Conservation (phyloP, 2,888 invertebrate species). For the Scaptomyza cyrtandrae region DNA sequence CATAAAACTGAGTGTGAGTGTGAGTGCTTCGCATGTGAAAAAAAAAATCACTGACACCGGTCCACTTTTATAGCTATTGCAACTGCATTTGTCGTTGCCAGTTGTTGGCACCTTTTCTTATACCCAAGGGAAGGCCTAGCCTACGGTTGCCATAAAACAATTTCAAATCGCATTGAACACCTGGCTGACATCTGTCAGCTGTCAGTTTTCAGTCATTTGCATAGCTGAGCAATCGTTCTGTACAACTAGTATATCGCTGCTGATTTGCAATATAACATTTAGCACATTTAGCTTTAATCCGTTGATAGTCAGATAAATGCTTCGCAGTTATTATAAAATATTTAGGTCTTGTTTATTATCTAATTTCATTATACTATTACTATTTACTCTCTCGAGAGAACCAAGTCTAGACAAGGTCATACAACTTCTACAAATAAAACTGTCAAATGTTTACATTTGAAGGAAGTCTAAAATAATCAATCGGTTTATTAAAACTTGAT, state of each 20-base stretch:
- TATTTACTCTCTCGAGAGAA: neutral
- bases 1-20: too few species aligned
- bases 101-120: conserved; percentile 21
- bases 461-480: neutral
- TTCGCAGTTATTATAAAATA: neutral
- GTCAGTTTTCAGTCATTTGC: conserved; percentile 5
- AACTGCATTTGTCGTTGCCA: conserved; percentile 4
- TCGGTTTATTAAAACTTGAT: conserved; percentile 22
- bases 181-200: conserved; percentile 31
- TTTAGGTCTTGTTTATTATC: neutral
- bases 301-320: neutral
- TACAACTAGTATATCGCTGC: neutral
- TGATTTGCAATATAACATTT: conserved; percentile 3
- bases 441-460: conserved; percentile 15
- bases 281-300: conserved; percentile 17
- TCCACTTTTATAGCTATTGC: conserved; percentile 29
- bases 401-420: conserved; percentile 11
- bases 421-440: conserved; percentile 19
- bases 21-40: conserved; percentile 24
- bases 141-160: conserved; percentile 20
- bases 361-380: neutral
- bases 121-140: too few species aligned
- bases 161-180: conserved; percentile 19
- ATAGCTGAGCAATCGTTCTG: conserved; percentile 1
- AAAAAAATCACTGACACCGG: conserved; percentile 3